Evolutionary conservation across 2,888 invertebrate species (phyloP), one percentile per base, ranked within the genome.

Genomic region (Miltochrista miniata): DNA sequence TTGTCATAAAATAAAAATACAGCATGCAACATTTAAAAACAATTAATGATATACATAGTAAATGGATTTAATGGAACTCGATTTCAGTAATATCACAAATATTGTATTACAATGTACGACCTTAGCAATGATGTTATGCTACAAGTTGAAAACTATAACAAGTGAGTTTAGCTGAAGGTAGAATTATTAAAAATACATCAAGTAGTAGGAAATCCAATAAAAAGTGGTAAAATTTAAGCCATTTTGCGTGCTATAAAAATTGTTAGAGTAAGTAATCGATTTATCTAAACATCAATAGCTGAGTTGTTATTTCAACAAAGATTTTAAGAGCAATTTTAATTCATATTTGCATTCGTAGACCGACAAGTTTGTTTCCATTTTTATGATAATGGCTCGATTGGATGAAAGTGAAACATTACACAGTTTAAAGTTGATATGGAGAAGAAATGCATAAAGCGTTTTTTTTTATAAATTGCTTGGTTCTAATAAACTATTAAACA

Each of bases 21-120:
- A 54, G 54, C 70, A 69, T 71, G 70, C 70, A 72, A 63, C 67
- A 71, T n/a, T n/a, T n/a, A n/a, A n/a, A n/a, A n/a, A n/a, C n/a
- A n/a, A n/a, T n/a, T n/a, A n/a, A n/a, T n/a, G n/a, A n/a, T n/a
- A 46, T 42, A 34, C 59, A 56, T 40, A 54, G 48, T 64, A 45
- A 49, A 29, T 41, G 41, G 56, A 51, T 50, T 33, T 47, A 30
- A 51, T 46, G 10, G 7, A 35, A 48, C 31, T 14, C 7, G 13
- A 13, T 7, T 29, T 8, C 12, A 40, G 41, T 45, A 45, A 13
- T 39, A 38, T 55, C 59, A 43, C 49, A 9, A 7, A 50, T 48
- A 49, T 43, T 10, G 43, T 30, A 12, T 18, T 14, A 52, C 43
- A 50, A 68, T 33, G 65, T 61, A 51, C 40, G 57, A 56, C 46